These are phyloP conservation scores for Xyrauchen texanus DNA, from an alignment of 2,113 vertebrate species.

Conservation along the genomic window DNA sequence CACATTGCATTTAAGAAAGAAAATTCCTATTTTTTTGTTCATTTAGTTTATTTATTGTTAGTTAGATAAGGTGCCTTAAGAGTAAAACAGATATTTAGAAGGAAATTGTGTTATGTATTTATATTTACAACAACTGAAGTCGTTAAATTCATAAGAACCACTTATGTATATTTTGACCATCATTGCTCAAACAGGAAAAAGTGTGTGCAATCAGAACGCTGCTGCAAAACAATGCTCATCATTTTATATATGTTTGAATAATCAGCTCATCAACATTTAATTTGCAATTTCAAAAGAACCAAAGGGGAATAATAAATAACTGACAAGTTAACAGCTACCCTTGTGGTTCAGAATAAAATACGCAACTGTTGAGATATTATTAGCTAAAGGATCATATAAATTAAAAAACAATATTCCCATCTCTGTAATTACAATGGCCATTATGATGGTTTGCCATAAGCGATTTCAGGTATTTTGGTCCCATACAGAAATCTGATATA, in stretches of 20 bases:
- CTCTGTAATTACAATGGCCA: too few relatives aligned
- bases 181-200: neutral
- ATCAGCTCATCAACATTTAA: neutral
- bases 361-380: neutral
- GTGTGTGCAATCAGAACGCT: neutral
- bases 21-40: too few relatives aligned
- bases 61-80: too few relatives aligned
- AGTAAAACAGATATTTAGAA: too few relatives aligned
- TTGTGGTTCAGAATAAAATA: neutral
- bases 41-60: too few relatives aligned
- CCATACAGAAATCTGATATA: too few relatives aligned
- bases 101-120: neutral
- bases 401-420: too few relatives aligned
- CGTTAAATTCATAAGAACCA: neutral
- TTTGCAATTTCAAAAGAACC: slow-evolving; percentile 18
- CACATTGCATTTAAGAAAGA: neutral
- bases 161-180: neutral
- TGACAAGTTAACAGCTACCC: neutral
- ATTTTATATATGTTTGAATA: slow-evolving; percentile 13
- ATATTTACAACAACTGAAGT: neutral
- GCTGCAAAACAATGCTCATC: neutral
- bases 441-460: too few relatives aligned
- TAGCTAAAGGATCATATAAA: too few relatives aligned
- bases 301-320: slow-evolving; percentile 2
- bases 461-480: too few relatives aligned